phyloP scores from a whole-genome alignment of 1,140 invertebrate species.

The Drosophila baimaii region DNA sequence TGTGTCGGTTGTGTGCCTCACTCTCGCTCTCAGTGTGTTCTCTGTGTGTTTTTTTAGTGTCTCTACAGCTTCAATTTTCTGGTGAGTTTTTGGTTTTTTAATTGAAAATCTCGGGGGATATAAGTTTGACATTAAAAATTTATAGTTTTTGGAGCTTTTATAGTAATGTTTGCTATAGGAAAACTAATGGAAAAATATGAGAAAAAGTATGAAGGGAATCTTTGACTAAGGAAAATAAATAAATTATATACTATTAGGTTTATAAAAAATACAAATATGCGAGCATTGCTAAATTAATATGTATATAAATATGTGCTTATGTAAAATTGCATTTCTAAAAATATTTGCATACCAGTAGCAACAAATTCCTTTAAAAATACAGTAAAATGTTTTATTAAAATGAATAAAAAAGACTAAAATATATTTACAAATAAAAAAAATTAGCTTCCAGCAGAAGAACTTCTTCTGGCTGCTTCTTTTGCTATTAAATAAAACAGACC shows the following conservation, averaged over 20 bases:
- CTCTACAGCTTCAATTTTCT: conserved; percentile 23
- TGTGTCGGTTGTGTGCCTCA: conserved; percentile 30
- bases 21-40: background rate
- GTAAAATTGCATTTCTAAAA: too few relatives aligned
- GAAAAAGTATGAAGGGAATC: background rate
- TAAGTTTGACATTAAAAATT: conserved; percentile 2
- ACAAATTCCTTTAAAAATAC: background rate
- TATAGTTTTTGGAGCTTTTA: background rate
- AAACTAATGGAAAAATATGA: too few relatives aligned
- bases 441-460: conserved; percentile 29
- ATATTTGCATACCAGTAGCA: background rate
- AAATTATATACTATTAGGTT: too few relatives aligned
- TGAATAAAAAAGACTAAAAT: background rate
- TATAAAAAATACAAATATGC: too few relatives aligned
- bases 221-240: background rate
- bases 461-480: conserved; percentile 41
- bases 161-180: background rate
- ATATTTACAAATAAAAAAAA: too few relatives aligned
- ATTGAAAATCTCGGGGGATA: background rate
- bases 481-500: background rate
- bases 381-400: background rate
- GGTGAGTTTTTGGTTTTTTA: conserved; percentile 43
- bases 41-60: conserved; percentile 12
- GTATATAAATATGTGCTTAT: too few relatives aligned
- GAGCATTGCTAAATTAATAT: too few relatives aligned